Evolutionary conservation across 2,113 vertebrate genomes (phyloP), one percentile per base, ranked within the genome.

Genomic region (Takifugu flavidus): DNA sequence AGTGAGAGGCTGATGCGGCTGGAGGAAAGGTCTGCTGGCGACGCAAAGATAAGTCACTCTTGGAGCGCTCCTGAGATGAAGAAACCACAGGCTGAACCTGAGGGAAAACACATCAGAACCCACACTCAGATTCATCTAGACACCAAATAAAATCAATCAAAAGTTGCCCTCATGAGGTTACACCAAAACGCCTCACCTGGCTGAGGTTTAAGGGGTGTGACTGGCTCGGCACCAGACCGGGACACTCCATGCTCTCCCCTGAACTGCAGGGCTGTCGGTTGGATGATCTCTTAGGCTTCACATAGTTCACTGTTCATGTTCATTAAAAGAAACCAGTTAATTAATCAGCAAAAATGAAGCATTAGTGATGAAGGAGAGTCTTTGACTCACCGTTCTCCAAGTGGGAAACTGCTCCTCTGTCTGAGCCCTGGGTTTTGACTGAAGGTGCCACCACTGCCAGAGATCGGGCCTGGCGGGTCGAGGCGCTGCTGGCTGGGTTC

Each of bases 121-220:
- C 2, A 46, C 20, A 5, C 2, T 13, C 12, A 46, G 44, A 4
- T 15, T 7, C 47, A 49, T 25, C n/a, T 25, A 25, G 1, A 45
- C 44, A 13, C 14, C 14, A 13, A 45, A 3, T 45, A 45, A 31
- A 31, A 31, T 6, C 29, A 6, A 6, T 6, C 29, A 31, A 31
- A 31, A 4, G 29, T 31, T 31, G 29, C 29, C 29, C 29, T 31
- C 29, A 31, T 3, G 29, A 31, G 29, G 29, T 1, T 6, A 45
- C 44, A 45, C 3, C 6, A 6, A 45, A n/a, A 15, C 15, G 4
- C 7, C 59, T 84, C 54, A 99, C 97, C 95, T 99, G 97, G 89
- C 97, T 99, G 88, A 99, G 96, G 89, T 99, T 99, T 74, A 99
- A 93, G 51, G 97, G 97, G 86, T 98, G 96, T 13, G 93, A 93